These are phyloP conservation scores for Lathronympha strigana DNA, from an alignment of 2,888 invertebrate species.

Conservation along the genomic window DNA sequence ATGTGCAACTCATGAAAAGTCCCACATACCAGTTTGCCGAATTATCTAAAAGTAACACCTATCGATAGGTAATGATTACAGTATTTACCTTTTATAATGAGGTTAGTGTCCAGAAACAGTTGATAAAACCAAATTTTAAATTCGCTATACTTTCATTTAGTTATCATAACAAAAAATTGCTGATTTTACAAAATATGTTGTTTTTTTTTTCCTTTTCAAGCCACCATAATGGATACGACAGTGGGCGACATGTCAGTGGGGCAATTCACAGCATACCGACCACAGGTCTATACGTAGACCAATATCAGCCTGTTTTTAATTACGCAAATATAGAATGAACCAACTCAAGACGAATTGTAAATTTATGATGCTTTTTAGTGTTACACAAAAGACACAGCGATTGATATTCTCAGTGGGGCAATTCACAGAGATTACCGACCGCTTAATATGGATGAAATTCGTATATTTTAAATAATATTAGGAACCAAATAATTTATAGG, in stretches of 20 bases:
- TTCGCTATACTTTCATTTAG: too few species aligned
- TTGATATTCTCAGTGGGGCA: background rate
- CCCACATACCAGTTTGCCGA: background rate
- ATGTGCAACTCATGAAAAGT: background rate
- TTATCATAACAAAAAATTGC: too few species aligned
- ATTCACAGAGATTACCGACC: background rate
- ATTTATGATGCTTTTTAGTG: background rate
- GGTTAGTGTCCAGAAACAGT: too few species aligned
- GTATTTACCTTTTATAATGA: background rate
- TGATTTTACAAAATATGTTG: too few species aligned
- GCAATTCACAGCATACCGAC: background rate
- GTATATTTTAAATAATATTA: background rate
- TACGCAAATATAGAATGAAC: too few species aligned
- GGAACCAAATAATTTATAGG: background rate
- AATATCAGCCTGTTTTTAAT: too few species aligned
- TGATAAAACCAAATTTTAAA: too few species aligned
- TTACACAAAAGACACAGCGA: background rate
- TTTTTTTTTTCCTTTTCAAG: background rate
- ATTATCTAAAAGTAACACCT: too few species aligned
- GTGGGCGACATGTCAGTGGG: background rate
- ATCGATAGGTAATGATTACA: constrained; percentile 14
- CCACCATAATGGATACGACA: background rate
- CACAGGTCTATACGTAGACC: background rate
- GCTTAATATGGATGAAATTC: background rate
- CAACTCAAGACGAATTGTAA: background rate